Percentiles rank a stretch among this genome's conserved stretches.
Conservation (phyloP, 2,888 invertebrate genomes). For the Osedax fenrisi region DNA sequence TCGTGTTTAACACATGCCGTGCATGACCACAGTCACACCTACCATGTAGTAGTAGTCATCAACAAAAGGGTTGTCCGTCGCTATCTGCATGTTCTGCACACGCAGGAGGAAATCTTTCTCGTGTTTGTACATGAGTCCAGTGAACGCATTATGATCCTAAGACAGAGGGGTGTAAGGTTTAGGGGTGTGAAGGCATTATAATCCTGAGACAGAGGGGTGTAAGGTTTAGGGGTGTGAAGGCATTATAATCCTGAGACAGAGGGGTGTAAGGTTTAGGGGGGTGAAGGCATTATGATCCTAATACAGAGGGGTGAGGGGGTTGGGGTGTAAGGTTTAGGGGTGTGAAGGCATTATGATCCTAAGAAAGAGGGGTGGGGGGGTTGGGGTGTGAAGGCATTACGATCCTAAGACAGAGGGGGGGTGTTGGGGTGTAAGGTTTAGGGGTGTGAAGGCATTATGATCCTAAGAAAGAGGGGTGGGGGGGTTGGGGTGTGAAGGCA, state of each 20-base stretch:
- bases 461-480: no score
- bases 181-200: background rate
- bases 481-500: no score
- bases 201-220: background rate
- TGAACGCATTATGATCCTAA: background rate
- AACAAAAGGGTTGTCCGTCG: background rate
- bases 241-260: background rate
- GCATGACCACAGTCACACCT: no score
- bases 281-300: background rate
- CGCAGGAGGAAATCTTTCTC: background rate
- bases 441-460: no score
- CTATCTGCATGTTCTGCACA: background rate
- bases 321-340: background rate
- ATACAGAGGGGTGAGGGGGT: background rate
- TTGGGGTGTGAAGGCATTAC: background rate
- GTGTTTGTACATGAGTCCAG: background rate
- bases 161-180: background rate
- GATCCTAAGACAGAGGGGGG: background rate
- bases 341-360: background rate
- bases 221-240: background rate
- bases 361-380: background rate
- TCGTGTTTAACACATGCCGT: no score
- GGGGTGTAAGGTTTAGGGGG: background rate
- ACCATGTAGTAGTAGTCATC: background rate
- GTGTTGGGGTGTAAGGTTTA: no score